Evolutionary conservation across 2,113 vertebrate species (phyloP), one percentile per base, ranked within the genome.

Genomic region (Myrmophylax atrothorax): DNA sequence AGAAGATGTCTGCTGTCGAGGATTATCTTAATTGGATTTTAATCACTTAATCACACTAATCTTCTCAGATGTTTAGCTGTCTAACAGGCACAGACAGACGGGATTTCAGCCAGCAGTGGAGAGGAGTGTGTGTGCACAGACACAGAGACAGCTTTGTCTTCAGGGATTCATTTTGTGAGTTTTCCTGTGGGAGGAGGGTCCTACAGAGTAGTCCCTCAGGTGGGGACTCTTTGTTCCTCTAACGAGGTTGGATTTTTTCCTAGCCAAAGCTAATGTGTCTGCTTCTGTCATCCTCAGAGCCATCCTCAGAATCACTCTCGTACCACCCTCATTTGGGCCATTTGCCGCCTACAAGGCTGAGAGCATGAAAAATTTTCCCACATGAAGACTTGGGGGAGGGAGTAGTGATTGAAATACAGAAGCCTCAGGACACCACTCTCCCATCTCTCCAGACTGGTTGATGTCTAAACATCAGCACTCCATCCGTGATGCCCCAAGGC

Each of bases 11-110:
- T 92, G 76, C 83, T 84, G 53, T 31, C 92, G 90, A 84, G 73
- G 76, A 94, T 92, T 94, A 82, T 49, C 79, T 93, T 92, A 96
- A 96, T 72, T 92, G 83, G 88, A 84, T 90, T 95, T 92, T 92
- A 97, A 96, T 89, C 84, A 91, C 69, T 70, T 96, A 95, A 94
- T 96, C 81, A 81, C 40, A 56, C 31, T 75, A 82, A 94, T 92
- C 90, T 74, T 70, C 72, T 90, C 86, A 60, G 38, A 78, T 44
- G 53, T 75, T 94, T 75, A 90, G 69, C 77, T 95, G 85, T 94
- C 87, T 89, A 87, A 93, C 7, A 93, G 73, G 74, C 76, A 86
- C 5, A 74, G 85, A 84, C 72, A 95, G 82, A 94, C 56, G 76
- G 77, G 79, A 93, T 66, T 92, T 78, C 79, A 95, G 77, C 56